Base-by-base conservation (phyloP, 1,140 invertebrate genomes). In the Atta texana region DNA sequence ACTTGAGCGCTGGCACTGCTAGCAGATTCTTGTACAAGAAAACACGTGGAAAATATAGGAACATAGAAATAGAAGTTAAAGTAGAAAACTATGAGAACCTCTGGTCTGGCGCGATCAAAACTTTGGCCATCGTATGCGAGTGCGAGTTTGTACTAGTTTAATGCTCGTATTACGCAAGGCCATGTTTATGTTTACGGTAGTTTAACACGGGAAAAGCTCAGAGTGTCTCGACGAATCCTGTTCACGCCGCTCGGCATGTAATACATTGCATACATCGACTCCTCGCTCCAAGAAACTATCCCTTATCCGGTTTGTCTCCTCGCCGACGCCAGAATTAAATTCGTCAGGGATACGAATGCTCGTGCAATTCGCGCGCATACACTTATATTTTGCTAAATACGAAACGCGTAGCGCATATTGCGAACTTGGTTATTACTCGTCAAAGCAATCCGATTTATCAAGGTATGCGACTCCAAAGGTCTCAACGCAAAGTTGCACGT, bases 81-180 rank as follows among this genome's bases (percentile, higher is more conserved):
- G 55, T 75, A 75, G 80, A 84, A 84, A 84, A 84, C 80, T 61
- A 75, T 74, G 68, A 74, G 69, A 61, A 84, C 80, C 80, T 84
- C 80, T 51, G 80, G 80, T 51, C 61, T 55, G 81, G 71, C 44
- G 59, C 76, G 74, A 85, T 85, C 61, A 76, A 85, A 85, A 85
- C 82, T 85, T 85, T n/a, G 82, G 31, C 61, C 61, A 85, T 85
- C 24, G 82, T 72, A 34, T 66, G 68, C 55, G 55, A 85, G 82
- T 78, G 68, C 55, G 55, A 85, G 82, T 85, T 85, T 85, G 82
- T 55, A 31, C 82, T 66, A 85, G 82, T 85, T 85, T 85, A 85
- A 85, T 78, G 74, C 74, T 49, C 49, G 74, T 78, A 85, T 85
- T 85, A 85, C 74, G 61, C 74, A 78, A 78, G 59, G 31, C 82